Evolutionary conservation across 2,113 vertebrate species (phyloP).

Genomic region (Tringa solitaria): DNA sequence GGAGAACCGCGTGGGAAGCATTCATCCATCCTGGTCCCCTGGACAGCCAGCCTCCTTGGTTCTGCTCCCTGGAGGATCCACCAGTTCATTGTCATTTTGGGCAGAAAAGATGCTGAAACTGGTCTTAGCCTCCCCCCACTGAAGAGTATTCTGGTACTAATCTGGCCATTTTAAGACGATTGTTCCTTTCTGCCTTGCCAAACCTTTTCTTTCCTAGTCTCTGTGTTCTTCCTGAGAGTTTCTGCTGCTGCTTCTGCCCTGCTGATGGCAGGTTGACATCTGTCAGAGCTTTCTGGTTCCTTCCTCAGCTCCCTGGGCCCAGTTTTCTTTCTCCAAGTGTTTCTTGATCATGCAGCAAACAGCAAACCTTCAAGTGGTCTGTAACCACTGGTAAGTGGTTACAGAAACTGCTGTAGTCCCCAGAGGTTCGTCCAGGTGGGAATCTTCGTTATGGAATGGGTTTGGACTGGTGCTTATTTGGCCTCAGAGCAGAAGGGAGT

Average conservation of each 20-base stretch:
- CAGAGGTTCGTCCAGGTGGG: background rate
- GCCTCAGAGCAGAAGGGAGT: background rate
- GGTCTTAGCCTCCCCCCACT: background rate
- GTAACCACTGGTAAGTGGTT: background rate
- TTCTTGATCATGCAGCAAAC: background rate
- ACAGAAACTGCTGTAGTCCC: background rate
- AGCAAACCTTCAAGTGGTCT: background rate
- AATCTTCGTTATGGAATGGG: background rate
- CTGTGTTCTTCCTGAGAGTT: background rate
- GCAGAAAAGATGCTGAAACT: background rate
- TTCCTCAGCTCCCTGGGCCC: background rate
- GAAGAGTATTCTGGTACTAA: background rate
- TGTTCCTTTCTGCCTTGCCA: background rate
- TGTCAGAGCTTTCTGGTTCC: background rate
- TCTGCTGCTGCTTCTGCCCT: background rate
- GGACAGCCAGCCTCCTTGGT: background rate
- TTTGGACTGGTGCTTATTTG: background rate
- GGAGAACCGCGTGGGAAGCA: background rate
- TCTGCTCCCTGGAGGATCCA: background rate
- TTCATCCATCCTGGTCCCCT: background rate
- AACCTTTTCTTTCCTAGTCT: background rate
- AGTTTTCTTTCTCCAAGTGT: background rate
- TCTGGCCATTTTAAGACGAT: background rate
- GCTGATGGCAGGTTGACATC: background rate
- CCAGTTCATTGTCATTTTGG: background rate